phyloP scores from a whole-genome alignment of 2,888 invertebrate genomes.

The Euplagia quadripunctaria region DNA sequence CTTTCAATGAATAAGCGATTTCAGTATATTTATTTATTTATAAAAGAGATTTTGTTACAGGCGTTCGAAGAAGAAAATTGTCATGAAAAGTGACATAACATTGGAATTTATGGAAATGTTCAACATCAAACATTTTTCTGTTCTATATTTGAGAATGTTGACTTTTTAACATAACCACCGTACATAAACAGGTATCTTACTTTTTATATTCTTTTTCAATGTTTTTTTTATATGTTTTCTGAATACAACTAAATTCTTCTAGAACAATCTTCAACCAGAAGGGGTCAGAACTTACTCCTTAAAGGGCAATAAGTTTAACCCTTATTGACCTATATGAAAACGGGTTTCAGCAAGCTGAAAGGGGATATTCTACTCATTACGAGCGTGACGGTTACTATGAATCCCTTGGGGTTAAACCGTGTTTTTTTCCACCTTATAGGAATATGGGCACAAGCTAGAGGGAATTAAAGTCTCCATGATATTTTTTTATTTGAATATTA shows the following conservation, averaged over 20 bases:
- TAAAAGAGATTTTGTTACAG: too few relatives aligned
- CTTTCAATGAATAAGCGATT: too few relatives aligned
- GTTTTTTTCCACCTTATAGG: constrained; percentile 1
- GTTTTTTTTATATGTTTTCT: too few relatives aligned
- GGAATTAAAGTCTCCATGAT: not conserved
- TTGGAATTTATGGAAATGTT: too few relatives aligned
- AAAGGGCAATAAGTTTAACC: constrained; percentile 20
- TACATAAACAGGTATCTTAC: too few relatives aligned
- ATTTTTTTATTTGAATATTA: not conserved
- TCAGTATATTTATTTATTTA: too few relatives aligned
- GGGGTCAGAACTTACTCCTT: not conserved
- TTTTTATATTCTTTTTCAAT: too few relatives aligned
- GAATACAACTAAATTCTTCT: not conserved
- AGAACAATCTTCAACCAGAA: not conserved
- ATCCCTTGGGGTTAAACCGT: constrained; percentile 11
- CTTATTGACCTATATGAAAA: constrained; percentile 29
- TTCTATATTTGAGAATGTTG: too few relatives aligned
- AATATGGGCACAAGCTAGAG: not conserved
- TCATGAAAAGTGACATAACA: too few relatives aligned
- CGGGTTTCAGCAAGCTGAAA: constrained; percentile 23
- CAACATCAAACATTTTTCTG: too few relatives aligned
- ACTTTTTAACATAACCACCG: too few relatives aligned
- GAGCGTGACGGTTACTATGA: constrained; percentile 18
- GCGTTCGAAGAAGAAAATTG: too few relatives aligned
- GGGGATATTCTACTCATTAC: constrained; percentile 23